Conservation (phyloP, 2,888 invertebrate genomes). For the Camponotus fellah region DNA sequence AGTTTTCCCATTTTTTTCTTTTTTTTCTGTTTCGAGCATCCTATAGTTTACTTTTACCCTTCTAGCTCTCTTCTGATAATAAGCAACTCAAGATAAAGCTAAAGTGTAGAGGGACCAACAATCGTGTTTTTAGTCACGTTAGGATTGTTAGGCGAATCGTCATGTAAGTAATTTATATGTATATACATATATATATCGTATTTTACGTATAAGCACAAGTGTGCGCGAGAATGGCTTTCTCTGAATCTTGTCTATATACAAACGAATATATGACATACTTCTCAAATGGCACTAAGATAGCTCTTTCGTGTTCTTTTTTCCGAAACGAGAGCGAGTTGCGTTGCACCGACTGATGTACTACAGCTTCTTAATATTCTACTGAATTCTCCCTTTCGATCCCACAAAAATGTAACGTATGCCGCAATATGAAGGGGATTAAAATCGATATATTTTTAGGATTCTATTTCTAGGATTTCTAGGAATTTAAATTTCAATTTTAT, state of each 20-base stretch:
- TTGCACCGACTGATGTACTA: conserved; percentile 27
- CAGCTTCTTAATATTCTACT: conserved; percentile 23
- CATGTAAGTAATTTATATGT: conserved; percentile 76
- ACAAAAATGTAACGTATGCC: conserved; percentile 25
- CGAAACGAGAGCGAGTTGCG: conserved; percentile 36
- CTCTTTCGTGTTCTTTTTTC: conserved; percentile 4
- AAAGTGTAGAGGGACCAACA: conserved; percentile 86
- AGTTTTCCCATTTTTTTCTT: not conserved
- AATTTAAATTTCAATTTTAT: conserved; percentile 12
- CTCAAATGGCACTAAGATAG: conserved; percentile 44
- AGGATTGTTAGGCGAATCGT: conserved; percentile 85
- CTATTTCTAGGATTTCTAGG: conserved; percentile 5
- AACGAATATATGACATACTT: conserved; percentile 54
- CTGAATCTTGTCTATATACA: conserved; percentile 37
- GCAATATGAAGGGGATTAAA: conserved; percentile 7
- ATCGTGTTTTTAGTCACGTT: conserved; percentile 78
- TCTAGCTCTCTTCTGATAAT: conserved; percentile 82
- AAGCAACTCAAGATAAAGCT: conserved; percentile 86
- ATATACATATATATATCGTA: conserved; percentile 54
- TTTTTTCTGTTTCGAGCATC: conserved; percentile 66
- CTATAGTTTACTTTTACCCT: conserved; percentile 77
- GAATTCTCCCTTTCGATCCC: conserved; percentile 18
- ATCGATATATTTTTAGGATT: conserved; percentile 22
- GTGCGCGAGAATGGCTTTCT: conserved; percentile 57
- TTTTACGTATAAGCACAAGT: conserved; percentile 59